phyloP scores from a whole-genome alignment of 2,888 invertebrate genomes.

The Tineola bisselliella region DNA sequence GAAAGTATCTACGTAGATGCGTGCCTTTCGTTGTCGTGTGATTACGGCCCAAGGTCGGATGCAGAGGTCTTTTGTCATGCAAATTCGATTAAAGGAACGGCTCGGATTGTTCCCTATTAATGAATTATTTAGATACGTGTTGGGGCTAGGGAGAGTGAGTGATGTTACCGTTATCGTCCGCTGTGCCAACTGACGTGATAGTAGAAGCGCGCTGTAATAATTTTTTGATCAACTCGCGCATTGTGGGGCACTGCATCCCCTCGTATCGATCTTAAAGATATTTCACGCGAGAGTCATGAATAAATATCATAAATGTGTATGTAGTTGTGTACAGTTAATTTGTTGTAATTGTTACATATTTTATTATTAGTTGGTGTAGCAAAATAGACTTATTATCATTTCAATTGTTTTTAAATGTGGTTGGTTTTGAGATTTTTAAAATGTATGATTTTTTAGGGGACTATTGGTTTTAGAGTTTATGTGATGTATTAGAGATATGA shows the following conservation, averaged over 20 bases:
- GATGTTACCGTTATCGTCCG: too few species aligned
- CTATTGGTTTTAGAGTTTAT: too few species aligned
- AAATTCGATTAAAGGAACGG: background rate
- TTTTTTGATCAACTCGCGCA: background rate
- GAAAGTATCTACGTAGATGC: constrained; percentile 33
- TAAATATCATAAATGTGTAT: background rate
- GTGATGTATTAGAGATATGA: too few species aligned
- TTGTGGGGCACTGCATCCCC: background rate
- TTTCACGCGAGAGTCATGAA: background rate
- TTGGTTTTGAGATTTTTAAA: too few species aligned
- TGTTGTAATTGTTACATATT: background rate
- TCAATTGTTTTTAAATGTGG: too few species aligned
- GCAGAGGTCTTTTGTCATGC: constrained; percentile 17
- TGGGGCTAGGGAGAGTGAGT: too few species aligned
- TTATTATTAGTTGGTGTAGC: background rate
- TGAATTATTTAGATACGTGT: background rate
- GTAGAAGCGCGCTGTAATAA: too few species aligned
- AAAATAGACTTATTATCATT: too few species aligned
- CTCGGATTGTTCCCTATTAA: background rate
- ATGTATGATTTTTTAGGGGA: too few species aligned
- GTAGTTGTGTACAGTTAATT: background rate
- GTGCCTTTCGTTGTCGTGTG: constrained; percentile 37
- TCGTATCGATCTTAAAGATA: background rate
- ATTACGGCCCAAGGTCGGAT: constrained; percentile 43
- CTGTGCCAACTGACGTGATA: too few species aligned